These are phyloP conservation scores for Drosophila pruinosa DNA, from an alignment of 1,140 invertebrate species.

Conservation along the genomic window DNA sequence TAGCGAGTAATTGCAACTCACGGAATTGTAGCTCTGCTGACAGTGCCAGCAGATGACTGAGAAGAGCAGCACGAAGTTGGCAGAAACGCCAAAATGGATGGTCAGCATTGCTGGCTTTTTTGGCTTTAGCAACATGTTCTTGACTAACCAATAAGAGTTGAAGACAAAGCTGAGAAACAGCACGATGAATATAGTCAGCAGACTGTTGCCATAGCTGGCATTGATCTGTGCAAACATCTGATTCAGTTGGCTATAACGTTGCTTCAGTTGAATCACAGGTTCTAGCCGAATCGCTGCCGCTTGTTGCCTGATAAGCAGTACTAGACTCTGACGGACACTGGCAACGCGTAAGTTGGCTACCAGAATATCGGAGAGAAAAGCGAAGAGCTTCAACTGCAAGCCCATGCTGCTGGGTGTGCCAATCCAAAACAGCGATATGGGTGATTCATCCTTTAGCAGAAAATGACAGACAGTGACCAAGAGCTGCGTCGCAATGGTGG, in stretches of 20 bases:
- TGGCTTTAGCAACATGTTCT: slow-evolving; percentile 9
- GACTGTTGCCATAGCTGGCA: slow-evolving; percentile 41
- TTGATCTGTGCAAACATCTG: slow-evolving; percentile 38
- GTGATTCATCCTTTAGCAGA: background rate
- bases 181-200: slow-evolving; percentile 54
- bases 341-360: slow-evolving; percentile 27
- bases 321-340: slow-evolving; percentile 13
- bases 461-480: background rate
- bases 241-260: slow-evolving; percentile 42
- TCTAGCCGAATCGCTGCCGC: background rate
- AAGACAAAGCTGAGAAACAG: slow-evolving; percentile 55
- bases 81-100: slow-evolving; percentile 16
- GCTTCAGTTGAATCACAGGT: slow-evolving; percentile 25
- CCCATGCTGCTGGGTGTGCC: slow-evolving; percentile 30
- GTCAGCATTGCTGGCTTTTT: too few relatives aligned
- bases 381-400: slow-evolving; percentile 49
- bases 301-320: slow-evolving; percentile 18
- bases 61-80: slow-evolving; percentile 42
- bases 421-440: slow-evolving; percentile 26
- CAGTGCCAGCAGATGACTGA: slow-evolving; percentile 62
- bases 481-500: slow-evolving; percentile 1
- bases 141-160: slow-evolving; percentile 62
- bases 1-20: slow-evolving; percentile 18
- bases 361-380: slow-evolving; percentile 50
- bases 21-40: slow-evolving; percentile 57